Percentiles rank a stretch among this genome's conserved stretches.
Conservation (phyloP, 2,888 invertebrate genomes). For the Drosophila putrida region DNA sequence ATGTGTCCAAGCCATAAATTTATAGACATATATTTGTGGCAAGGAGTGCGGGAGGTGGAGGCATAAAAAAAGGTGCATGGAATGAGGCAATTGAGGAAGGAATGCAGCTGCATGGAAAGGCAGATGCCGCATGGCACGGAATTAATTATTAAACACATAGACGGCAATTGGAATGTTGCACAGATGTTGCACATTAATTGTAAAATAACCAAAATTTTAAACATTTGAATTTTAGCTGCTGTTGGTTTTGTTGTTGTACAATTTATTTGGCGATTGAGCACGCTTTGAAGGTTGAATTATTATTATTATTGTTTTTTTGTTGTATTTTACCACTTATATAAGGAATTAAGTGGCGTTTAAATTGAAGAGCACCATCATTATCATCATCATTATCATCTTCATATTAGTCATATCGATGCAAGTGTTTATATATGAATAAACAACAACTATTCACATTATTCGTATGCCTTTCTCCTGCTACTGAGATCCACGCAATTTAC, state of each 20-base stretch:
- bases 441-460: conserved; percentile 18
- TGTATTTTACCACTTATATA: conserved; percentile 31
- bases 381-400: conserved; percentile 17
- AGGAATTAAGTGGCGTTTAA: conserved; percentile 26
- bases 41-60: neutral
- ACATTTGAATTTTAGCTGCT: conserved; percentile 31
- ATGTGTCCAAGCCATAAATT: conserved; percentile 57
- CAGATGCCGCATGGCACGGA: conserved; percentile 57
- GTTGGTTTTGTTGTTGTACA: conserved; percentile 31
- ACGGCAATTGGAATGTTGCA: conserved; percentile 62
- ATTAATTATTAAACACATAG: conserved; percentile 60
- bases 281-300: conserved; percentile 60
- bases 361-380: conserved; percentile 42
- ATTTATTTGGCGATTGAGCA: conserved; percentile 65
- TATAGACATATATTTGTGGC: conserved; percentile 50
- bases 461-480: conserved; percentile 61
- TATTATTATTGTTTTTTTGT: conserved; percentile 4
- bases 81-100: conserved; percentile 28
- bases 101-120: conserved; percentile 47
- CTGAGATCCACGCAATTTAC: conserved; percentile 55
- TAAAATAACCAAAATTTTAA: conserved; percentile 17
- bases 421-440: conserved; percentile 15
- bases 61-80: conserved; percentile 6
- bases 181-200: conserved; percentile 63
- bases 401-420: conserved; percentile 50